Evolutionary conservation across 2,888 invertebrate genomes (phyloP), one percentile per base, ranked within the genome.

Genomic region (Cheilosia vernalis): DNA sequence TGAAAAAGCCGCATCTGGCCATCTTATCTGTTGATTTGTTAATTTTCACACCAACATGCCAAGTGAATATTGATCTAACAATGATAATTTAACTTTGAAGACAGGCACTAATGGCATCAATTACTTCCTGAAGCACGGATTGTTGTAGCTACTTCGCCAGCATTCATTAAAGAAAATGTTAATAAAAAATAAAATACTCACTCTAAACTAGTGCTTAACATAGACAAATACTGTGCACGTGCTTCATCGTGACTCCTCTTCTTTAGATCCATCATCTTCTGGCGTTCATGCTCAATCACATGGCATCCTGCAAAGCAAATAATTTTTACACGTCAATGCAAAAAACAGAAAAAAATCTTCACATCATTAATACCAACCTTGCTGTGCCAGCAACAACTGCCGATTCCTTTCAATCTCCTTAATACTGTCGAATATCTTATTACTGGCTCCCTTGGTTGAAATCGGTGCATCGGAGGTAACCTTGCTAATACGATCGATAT

Each of bases 361-460:
- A 49, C 9, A 19, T 49, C 55, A 10, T 42, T 21, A 6, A 44
- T 10, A 73, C 74, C 19, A 92, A 97, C 98, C 98, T 95, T 98
- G 97, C 92, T 97, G 97, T 87, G 96, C 97, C 90, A 98, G 93
- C 93, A 97, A 95, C 88, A 96, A 93, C 89, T 97, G 95, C 73
- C 98, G 93, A 91, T 97, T 97, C 89, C 96, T 94, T 91, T 98
- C 98, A 82, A 98, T 97, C 92, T 98, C 97, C 93, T 96, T 96
- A 79, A 98, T 93, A 88, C 97, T 97, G 88, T 97, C 97, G 88
- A 97, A 94, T 0, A 97, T 96, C 89, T 96, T 95, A 82, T 95
- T 95, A 19, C 96, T 94, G 83, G 95, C 94, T 0, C 95, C 94
- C 88, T 95, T 94, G 70, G 94, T 94, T 74, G 95, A 93, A 78